phyloP scores from a whole-genome alignment of 1,140 invertebrate species.

The Vanessa tameamea region DNA sequence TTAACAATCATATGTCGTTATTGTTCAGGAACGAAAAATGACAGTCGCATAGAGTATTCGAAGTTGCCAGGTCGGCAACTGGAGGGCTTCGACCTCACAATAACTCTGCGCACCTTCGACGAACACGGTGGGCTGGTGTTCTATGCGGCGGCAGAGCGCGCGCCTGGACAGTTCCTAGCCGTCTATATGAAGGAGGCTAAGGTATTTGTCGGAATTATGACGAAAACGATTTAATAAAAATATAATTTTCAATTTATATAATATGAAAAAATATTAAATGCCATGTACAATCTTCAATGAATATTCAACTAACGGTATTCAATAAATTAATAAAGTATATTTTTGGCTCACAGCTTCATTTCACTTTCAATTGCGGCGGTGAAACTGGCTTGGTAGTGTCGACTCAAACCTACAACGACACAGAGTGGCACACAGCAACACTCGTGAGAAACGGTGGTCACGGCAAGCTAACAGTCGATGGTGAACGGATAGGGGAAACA shows the following conservation, averaged over 20 bases:
- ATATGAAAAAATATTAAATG: too few relatives aligned
- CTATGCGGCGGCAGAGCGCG: conserved; percentile 85
- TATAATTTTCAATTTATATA: too few relatives aligned
- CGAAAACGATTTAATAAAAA: too few relatives aligned
- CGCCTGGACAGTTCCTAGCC: conserved; percentile 88
- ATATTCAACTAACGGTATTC: background rate
- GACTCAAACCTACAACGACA: conserved; percentile 87
- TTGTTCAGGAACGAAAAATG: conserved; percentile 82
- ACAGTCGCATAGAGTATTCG: conserved; percentile 88
- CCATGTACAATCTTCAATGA: too few relatives aligned
- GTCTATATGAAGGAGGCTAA: conserved; percentile 90
- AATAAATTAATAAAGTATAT: background rate
- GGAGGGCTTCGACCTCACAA: conserved; percentile 87
- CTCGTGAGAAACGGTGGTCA: conserved; percentile 82
- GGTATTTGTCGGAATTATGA: conserved; percentile 45
- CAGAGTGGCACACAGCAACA: conserved; percentile 91
- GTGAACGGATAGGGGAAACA: conserved; percentile 80
- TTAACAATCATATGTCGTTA: background rate
- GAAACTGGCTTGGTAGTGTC: conserved; percentile 83
- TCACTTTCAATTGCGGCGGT: conserved; percentile 83
- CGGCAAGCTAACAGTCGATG: conserved; percentile 87
- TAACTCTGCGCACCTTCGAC: conserved; percentile 90
- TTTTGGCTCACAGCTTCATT: conserved; percentile 51
- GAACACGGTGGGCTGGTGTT: conserved; percentile 91
- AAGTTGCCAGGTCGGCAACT: conserved; percentile 83